Evolutionary conservation across 1,140 invertebrate species (phyloP), one percentile per base, ranked within the genome.

Genomic region (Steinernema feltiae): DNA sequence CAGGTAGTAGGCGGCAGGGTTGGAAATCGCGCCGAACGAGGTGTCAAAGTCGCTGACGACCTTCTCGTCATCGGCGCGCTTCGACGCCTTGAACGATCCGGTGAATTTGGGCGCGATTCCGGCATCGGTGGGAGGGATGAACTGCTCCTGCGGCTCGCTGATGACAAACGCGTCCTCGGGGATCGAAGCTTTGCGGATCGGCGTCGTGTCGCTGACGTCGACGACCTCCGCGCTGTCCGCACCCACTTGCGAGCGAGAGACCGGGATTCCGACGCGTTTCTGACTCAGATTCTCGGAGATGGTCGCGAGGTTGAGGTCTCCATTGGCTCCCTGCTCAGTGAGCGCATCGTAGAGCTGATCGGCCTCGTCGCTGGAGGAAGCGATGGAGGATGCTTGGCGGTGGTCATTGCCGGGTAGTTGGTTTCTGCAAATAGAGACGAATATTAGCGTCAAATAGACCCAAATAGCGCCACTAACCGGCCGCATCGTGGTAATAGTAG

Each of bases 1-100:
- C 12, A 85, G 70, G 69, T 75, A 85, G 70, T 73, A 83, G 30
- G 84, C 81, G 32, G 83, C 82, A 27, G 83, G 83, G 48, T 85
- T 85, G 21, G 79, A 77, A 32, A 85, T 75, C 24, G 83, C 31
- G 30, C 75, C 77, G 18, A 48, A 76, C 46, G 24, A 63, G 32
- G 72, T 72, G 32, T 72, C 70, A 48, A 48, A 30, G 48, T 27
- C 24, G 30, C 72, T 72, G 35, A 53, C 17, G 70, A 48, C 30
- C 18, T 63, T 46, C 24, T 77, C 70, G 27, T 30, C 71, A n/a
- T 78, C 78, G 32, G 35, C 46, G 30, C 70, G 70, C 53, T 79
- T 78, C 32, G 73, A 76, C 46, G 32, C 30, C 72, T 48, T 30
- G 48, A 80, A 78, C 12, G 29, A 27, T 27, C 82, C 82, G 48